phyloP scores from a whole-genome alignment of 2,888 invertebrate species.

The Zygaena filipendulae region DNA sequence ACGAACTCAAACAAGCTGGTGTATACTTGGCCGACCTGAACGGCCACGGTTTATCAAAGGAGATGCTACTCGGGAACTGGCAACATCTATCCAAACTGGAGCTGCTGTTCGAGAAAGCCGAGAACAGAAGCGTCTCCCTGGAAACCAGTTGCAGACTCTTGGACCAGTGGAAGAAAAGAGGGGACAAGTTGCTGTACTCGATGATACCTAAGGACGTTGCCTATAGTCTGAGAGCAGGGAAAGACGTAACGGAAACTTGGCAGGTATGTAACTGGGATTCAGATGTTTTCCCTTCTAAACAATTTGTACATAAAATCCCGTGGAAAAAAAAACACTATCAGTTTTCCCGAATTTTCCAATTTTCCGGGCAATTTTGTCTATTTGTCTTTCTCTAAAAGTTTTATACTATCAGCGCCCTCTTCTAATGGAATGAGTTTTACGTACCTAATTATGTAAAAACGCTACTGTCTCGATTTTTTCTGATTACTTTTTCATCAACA shows the following conservation, averaged over 20 bases:
- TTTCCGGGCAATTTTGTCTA: too few relatives aligned
- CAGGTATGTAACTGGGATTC: conserved; percentile 58
- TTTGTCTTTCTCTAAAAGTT: too few relatives aligned
- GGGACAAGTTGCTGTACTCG: conserved; percentile 88
- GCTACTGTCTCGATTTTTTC: too few relatives aligned
- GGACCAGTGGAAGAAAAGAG: conserved; percentile 87
- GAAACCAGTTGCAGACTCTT: conserved; percentile 80
- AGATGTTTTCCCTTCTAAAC: not conserved
- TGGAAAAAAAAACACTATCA: too few relatives aligned
- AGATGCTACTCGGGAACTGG: conserved; percentile 87
- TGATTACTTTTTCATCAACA: too few relatives aligned
- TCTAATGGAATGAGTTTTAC: too few relatives aligned
- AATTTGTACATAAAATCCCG: too few relatives aligned
- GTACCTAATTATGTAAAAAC: too few relatives aligned
- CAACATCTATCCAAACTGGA: conserved; percentile 85
- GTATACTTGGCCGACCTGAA: conserved; percentile 86
- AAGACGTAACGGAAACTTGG: conserved; percentile 82
- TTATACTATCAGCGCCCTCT: too few relatives aligned
- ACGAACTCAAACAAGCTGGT: conserved; percentile 83
- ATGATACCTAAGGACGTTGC: conserved; percentile 93
- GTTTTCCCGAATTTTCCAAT: too few relatives aligned
- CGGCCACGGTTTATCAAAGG: conserved; percentile 84
- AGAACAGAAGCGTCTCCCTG: conserved; percentile 80
- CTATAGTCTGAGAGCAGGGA: conserved; percentile 80
- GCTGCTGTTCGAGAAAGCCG: conserved; percentile 84